Percentiles rank a stretch among this genome's conserved stretches.
Conservation (phyloP, 2,113 vertebrate genomes). For the Xenopus laevis region DNA sequence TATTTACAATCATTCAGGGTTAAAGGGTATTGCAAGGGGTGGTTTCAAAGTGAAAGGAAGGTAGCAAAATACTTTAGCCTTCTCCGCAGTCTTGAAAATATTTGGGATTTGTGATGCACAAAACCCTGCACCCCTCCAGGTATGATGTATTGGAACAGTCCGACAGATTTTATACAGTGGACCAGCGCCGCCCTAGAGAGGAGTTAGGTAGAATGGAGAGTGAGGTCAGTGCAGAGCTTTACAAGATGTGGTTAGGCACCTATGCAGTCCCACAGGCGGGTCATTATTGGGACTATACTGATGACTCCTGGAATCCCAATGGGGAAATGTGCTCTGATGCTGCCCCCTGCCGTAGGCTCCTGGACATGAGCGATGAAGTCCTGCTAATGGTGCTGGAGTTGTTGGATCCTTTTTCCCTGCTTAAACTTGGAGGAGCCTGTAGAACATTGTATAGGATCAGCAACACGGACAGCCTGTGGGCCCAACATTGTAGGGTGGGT, state of each 20-base stretch:
- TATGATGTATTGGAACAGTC: too few species aligned
- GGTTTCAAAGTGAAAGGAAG: too few species aligned
- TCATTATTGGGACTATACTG: neutral
- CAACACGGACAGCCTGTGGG: constrained; percentile 56
- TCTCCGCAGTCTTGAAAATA: too few species aligned
- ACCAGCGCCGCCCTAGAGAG: too few species aligned
- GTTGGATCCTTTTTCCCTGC: constrained; percentile 54
- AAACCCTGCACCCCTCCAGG: too few species aligned
- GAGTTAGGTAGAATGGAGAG: too few species aligned
- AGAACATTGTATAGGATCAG: constrained; percentile 49
- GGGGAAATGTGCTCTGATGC: neutral
- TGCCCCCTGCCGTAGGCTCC: constrained; percentile 18
- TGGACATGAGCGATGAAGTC: constrained; percentile 56
- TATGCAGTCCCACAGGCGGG: neutral
- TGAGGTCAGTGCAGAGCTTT: neutral
- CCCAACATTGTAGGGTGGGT: constrained; percentile 53
- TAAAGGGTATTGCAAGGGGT: too few species aligned
- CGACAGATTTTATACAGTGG: too few species aligned
- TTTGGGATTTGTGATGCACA: too few species aligned
- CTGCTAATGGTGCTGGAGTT: constrained; percentile 48
- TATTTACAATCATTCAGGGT: too few species aligned
- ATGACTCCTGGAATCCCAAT: fast-evolving
- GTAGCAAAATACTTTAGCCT: too few species aligned
- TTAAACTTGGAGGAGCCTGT: constrained; percentile 53
- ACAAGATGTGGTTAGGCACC: neutral